Evolutionary conservation across 2,113 vertebrate genomes (phyloP).

Genomic region (Thamnophis sirtalis): DNA sequence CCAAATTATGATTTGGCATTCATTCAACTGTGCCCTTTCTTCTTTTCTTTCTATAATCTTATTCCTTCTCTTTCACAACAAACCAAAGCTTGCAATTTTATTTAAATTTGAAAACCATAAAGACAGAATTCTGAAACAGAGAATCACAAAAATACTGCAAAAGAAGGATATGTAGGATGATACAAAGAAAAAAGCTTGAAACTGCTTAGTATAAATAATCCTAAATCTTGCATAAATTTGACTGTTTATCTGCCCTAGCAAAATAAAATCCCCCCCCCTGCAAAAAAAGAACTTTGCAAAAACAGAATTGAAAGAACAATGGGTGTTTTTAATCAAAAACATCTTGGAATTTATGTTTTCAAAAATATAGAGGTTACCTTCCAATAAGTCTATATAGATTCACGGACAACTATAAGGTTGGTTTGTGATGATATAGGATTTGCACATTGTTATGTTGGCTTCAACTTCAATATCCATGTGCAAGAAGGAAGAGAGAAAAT

Average conservation of each 20-base stretch:
- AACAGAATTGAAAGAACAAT: too few relatives aligned
- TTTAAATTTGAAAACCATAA: not conserved
- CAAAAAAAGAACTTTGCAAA: not conserved
- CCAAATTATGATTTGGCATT: not conserved
- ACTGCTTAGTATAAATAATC: not conserved
- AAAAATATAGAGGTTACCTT: not conserved
- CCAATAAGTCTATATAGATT: not conserved
- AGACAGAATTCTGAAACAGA: not conserved
- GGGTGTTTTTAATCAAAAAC: not conserved
- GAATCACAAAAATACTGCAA: not conserved
- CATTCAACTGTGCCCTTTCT: not conserved
- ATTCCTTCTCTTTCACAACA: not conserved
- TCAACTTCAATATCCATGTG: conserved; percentile 21
- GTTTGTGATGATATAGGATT: not conserved
- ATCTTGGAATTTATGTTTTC: not conserved
- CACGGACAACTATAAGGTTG: conserved; percentile 14
- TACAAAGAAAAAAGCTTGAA: not conserved
- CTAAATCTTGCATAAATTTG: not conserved
- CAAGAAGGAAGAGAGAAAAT: conserved; percentile 13
- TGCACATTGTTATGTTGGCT: not conserved
- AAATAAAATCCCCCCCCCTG: not conserved
- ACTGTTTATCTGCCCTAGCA: not conserved
- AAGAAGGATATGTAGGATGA: not conserved
- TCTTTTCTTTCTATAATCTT: not conserved
- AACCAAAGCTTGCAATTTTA: not conserved